Evolutionary conservation across 1,140 invertebrate species (phyloP), one percentile per base, ranked within the genome.

Genomic region (Sinella curviseta): DNA sequence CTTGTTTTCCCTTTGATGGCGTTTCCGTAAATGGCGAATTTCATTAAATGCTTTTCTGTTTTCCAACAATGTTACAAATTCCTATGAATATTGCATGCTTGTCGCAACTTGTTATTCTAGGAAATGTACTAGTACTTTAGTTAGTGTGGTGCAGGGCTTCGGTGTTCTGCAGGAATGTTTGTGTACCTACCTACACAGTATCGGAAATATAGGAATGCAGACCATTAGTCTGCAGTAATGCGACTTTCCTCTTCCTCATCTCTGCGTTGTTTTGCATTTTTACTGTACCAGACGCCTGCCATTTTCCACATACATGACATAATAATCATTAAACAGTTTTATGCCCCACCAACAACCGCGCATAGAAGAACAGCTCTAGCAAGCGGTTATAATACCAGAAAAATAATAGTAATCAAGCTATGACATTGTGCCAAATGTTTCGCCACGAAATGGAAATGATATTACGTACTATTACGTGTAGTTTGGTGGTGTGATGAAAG

Each of bases 361-460:
- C 39, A 48, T 8, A 60, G 57, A 3, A 12, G 57, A n/a, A 17
- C 39, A 4, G 17, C 4, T 4, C 39, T 8, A 48, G 57, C 14
- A 26, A 60, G 57, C 24, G 57, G 57, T 4, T n/a, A 60, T 12
- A 20, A 60, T 16, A n/a, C 57, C 24, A 60, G n/a, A n/a, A 48
- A 48, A 60, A 60, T 60, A 60, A 60, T 60, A 60, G 57, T 60
- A 60, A 60, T 60, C 57, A 60, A 60, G 12, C 57, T 26, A 60
- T 26, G 57, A 60, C 57, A 60, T 60, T 60, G 57, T 60, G 57
- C 57, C 57, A 60, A 60, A 60, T 60, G 57, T 60, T 8, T n/a
- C 24, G 57, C 57, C 24, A 60, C 57, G 14, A 60, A 60, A 26
- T 60, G 57, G 57, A 60, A 60, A 60, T 26, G 57, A 60, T 17